A percentile compares a stretch with the other conserved stretches of the same genome.
These are phyloP conservation scores for Mycteria americana DNA, from an alignment of 2,797 vertebrate species.

Conservation along the genomic window DNA sequence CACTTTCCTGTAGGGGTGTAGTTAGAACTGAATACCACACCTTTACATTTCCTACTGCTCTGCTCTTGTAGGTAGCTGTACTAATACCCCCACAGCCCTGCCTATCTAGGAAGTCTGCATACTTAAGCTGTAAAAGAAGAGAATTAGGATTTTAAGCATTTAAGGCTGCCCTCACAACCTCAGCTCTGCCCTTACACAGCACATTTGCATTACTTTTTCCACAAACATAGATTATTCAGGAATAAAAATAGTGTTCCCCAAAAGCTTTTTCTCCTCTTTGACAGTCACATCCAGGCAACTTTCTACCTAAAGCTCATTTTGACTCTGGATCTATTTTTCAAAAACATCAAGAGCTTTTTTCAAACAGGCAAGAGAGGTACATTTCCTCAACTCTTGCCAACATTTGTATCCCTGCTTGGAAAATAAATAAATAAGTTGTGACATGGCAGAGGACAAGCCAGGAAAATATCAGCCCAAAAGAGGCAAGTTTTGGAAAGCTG, in stretches of 20 bases:
- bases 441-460: background rate
- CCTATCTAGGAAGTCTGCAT: background rate
- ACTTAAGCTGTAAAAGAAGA: background rate
- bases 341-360: background rate
- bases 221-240: background rate
- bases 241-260: background rate
- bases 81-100: background rate
- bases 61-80: background rate
- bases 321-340: background rate
- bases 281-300: background rate
- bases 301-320: background rate
- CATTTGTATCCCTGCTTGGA: background rate
- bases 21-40: background rate
- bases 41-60: background rate
- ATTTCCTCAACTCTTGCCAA: background rate
- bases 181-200: background rate
- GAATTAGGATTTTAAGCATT: background rate
- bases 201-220: background rate
- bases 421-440: background rate
- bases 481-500: background rate
- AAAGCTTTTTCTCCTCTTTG: background rate
- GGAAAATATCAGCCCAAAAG: conserved; percentile 7
- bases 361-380: background rate
- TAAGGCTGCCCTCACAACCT: background rate
- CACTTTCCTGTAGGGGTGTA: background rate